Percentiles rank a stretch among this genome's conserved stretches.
These are phyloP conservation scores for Sylvietta virens DNA, from an alignment of 2,113 vertebrate species.

Conservation along the genomic window DNA sequence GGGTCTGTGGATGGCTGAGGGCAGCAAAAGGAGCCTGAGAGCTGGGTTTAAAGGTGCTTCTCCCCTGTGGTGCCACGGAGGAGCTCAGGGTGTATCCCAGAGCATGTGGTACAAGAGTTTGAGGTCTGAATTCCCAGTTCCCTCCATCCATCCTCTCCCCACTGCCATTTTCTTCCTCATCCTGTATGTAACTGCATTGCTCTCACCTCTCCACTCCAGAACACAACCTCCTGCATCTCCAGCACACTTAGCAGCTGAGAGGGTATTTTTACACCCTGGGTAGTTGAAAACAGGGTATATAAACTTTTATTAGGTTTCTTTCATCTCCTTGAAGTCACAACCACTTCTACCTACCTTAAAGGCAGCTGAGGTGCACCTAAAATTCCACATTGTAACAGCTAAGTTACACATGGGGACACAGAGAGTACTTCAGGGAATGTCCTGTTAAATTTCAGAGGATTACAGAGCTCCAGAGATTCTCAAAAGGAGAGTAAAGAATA, in stretches of 20 bases:
- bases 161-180: neutral
- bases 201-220: neutral
- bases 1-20: neutral
- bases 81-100: rapidly evolving
- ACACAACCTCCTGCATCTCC: neutral
- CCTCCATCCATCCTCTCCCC: too few species aligned
- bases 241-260: neutral
- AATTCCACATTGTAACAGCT: neutral
- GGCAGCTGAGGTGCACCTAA: neutral
- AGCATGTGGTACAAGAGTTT: rapidly evolving
- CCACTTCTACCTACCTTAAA: neutral
- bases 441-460: neutral
- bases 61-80: rapidly evolving
- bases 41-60: neutral
- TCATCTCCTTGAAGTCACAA: neutral
- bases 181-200: neutral
- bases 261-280: neutral
- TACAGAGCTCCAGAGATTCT: neutral
- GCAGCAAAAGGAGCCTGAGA: neutral
- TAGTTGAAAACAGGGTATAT: neutral
- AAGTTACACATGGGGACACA: neutral
- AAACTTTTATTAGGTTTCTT: neutral
- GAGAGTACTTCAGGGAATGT: neutral
- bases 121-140: neutral
- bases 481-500: neutral